phyloP scores from a whole-genome alignment of 2,113 vertebrate species.

The Paraplagusia blochii region DNA sequence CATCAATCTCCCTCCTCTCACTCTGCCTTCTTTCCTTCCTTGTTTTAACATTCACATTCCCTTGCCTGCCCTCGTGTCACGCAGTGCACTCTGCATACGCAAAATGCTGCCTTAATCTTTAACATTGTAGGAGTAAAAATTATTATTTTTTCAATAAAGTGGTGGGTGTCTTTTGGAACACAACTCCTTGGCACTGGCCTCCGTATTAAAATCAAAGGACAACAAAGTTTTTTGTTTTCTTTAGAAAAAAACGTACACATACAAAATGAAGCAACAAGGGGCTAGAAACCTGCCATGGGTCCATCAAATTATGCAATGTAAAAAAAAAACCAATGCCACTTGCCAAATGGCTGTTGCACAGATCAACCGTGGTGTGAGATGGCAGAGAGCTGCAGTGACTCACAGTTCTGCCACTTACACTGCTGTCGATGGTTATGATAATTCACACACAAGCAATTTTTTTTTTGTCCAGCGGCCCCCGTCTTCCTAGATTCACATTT shows the following conservation, averaged over 20 bases:
- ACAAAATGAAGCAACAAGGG: slow-evolving; percentile 37
- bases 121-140: slow-evolving; percentile 46
- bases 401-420: slow-evolving; percentile 65
- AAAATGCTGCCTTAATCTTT: slow-evolving; percentile 24
- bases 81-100: slow-evolving; percentile 37
- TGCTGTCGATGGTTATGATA: slow-evolving; percentile 70
- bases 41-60: slow-evolving; percentile 56
- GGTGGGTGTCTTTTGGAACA: slow-evolving; percentile 60
- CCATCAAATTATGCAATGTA: slow-evolving; percentile 51
- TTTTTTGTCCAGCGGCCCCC: slow-evolving; percentile 59
- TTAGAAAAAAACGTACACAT: not conserved
- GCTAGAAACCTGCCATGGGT: slow-evolving; percentile 37
- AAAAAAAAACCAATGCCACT: slow-evolving; percentile 35
- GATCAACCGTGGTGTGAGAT: slow-evolving; percentile 57
- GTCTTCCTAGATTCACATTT: slow-evolving; percentile 66
- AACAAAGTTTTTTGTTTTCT: slow-evolving; percentile 16
- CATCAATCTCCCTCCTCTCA: slow-evolving; percentile 23
- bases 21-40: slow-evolving; percentile 19
- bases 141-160: slow-evolving; percentile 45
- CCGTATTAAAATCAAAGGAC: slow-evolving; percentile 52
- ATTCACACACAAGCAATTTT: slow-evolving; percentile 59
- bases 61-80: slow-evolving; percentile 58
- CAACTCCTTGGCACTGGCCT: slow-evolving; percentile 38
- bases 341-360: slow-evolving; percentile 56
- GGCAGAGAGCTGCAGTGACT: slow-evolving; percentile 60